phyloP scores from a whole-genome alignment of 1,140 invertebrate species.

The Heliothis subflexa region DNA sequence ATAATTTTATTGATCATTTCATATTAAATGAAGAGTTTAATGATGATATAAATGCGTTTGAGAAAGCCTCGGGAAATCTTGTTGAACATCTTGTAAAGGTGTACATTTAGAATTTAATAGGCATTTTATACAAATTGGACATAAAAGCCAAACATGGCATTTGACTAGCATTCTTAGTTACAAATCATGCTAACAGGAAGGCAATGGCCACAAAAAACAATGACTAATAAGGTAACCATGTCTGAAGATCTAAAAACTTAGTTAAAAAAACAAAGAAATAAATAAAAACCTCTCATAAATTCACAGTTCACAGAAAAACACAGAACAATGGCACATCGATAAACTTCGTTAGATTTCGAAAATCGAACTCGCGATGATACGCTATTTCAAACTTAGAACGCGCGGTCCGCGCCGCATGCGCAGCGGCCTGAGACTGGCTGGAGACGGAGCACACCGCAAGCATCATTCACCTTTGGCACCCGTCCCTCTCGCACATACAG shows the following conservation, averaged over 20 bases:
- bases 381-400: conserved; percentile 58
- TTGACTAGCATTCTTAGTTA: conserved; percentile 29
- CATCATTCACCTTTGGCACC: conserved; percentile 69
- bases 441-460: conserved; percentile 67
- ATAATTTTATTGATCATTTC: not conserved
- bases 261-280: not conserved
- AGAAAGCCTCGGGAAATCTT: not conserved
- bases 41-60: not conserved
- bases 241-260: conserved; percentile 46
- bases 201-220: conserved; percentile 49
- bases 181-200: conserved; percentile 45
- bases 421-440: conserved; percentile 77
- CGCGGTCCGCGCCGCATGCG: conserved; percentile 77
- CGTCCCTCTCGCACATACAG: conserved; percentile 61
- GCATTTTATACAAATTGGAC: conserved; percentile 8
- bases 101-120: not conserved
- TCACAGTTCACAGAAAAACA: conserved; percentile 56
- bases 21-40: conserved; percentile 11
- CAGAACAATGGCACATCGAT: conserved; percentile 64
- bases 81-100: not conserved
- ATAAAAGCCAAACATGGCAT: not conserved
- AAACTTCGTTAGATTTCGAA: conserved; percentile 76
- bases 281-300: conserved; percentile 37
- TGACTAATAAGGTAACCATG: conserved; percentile 48
- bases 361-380: conserved; percentile 59